Evolutionary conservation across 2,797 vertebrate genomes (phyloP).

Genomic region (Bovichtus variegatus): DNA sequence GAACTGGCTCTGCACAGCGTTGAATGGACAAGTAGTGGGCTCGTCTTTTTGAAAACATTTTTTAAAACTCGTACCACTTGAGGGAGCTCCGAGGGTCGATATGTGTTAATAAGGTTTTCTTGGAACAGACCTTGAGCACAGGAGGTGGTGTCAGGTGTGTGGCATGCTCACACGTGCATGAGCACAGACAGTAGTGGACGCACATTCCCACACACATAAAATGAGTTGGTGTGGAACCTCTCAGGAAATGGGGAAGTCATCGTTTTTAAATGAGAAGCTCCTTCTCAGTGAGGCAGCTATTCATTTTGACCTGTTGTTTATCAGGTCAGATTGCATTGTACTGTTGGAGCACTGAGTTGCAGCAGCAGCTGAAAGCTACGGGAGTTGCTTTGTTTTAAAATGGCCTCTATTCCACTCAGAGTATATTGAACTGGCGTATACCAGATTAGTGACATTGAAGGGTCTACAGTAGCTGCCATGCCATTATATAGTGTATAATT

Average conservation of each 20-base stretch:
- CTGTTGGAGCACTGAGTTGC: neutral
- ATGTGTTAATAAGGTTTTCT: conserved; percentile 52
- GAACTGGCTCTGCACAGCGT: conserved; percentile 32
- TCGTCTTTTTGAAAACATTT: conserved; percentile 30
- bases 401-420: neutral
- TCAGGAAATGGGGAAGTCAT: conserved; percentile 39
- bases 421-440: neutral
- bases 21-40: conserved; percentile 62
- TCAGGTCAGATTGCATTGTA: conserved; percentile 41
- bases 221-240: neutral
- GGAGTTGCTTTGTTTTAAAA: conserved; percentile 39
- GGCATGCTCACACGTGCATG: no score
- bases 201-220: conserved; percentile 1
- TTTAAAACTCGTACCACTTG: conserved; percentile 30
- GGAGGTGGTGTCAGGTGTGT: conserved; percentile 13
- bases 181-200: neutral
- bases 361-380: conserved; percentile 23
- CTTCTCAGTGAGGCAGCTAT: conserved; percentile 30
- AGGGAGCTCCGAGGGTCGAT: conserved; percentile 48
- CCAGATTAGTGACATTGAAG: conserved; percentile 15
- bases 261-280: conserved; percentile 35
- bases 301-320: conserved; percentile 49
- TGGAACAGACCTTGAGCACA: conserved; percentile 18
- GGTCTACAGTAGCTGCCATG: neutral
- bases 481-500: conserved; percentile 3